Evolutionary conservation across 2,888 invertebrate genomes (phyloP), one percentile per base, ranked within the genome.

Genomic region (Auanema freiburgensis): DNA sequence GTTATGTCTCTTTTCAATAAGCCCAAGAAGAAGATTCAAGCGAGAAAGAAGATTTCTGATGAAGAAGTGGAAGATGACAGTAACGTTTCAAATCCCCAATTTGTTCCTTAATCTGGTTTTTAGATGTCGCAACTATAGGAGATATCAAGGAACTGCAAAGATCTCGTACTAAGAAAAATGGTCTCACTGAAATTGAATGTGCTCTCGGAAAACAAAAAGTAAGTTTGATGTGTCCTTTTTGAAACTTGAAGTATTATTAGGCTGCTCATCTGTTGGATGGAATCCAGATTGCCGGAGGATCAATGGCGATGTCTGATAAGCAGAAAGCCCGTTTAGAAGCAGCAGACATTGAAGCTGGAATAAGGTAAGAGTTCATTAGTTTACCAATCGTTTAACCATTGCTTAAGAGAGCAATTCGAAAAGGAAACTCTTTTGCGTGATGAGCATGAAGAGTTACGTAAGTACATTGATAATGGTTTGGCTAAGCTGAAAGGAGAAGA

Each of bases 111-210:
- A 55, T 50, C 14, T 24, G 59, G 64, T 51, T 42, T 71, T 71
- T 8, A 33, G 33, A 33, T 33, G 33, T 33, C 8, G 44, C 65
- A 1, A 59, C 61, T 18, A 53, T 83, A 12, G 66, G 69, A 18
- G 81, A 81, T 56, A 79, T 83, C 33, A 67, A 71, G 50, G 83
- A 83, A 42, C 63, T 80, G n/a, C 83, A 83, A 63, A 67, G 69
- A 33, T 66, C 74, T 24, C 63, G 83, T 5, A 71, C 78, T 44
- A 71, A 79, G 25, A 71, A 71, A 50, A 74, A 77, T 56, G 81
- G 81, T 18, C 66, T 81, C 61, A 79, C 74, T 16, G 80, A 80
- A 18, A 65, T 79, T 10, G 83, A 83, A 59, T 79, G 80, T 55
- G 83, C 83, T 1, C 70, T 83, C 8, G 83, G 82, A 52, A 81